Percentiles rank a stretch among this genome's conserved stretches.
Conservation (phyloP, 1,140 invertebrate species). For the Rhopalosiphum maidis region DNA sequence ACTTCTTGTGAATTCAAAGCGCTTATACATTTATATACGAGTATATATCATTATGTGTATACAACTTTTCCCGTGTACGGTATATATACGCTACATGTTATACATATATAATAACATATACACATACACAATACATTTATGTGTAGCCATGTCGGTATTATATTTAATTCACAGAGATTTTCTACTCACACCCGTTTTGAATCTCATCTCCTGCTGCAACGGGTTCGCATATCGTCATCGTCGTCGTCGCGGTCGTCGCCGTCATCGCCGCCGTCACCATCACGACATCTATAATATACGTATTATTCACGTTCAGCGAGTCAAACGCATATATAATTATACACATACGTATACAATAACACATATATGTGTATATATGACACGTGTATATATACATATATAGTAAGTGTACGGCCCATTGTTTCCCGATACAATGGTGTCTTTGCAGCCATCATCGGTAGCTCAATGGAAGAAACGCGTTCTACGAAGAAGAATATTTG, state of each 20-base stretch:
- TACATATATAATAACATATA: not conserved
- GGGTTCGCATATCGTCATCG: not conserved
- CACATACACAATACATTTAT: not conserved
- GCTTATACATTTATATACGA: not conserved
- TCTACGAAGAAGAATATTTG: not conserved
- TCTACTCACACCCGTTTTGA: not conserved
- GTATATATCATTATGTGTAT: no score
- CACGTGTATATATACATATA: not conserved
- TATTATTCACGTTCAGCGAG: not conserved
- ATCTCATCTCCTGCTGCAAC: not conserved
- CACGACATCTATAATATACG: not conserved
- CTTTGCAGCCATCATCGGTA: not conserved
- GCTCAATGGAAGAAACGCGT: not conserved
- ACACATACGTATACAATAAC: not conserved
- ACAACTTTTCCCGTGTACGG: not conserved
- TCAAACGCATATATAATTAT: not conserved
- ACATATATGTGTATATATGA: not conserved
- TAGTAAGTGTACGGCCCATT: not conserved
- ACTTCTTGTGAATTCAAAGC: not conserved
- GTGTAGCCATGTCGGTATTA: not conserved
- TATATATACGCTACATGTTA: not conserved
- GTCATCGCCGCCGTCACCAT: not conserved
- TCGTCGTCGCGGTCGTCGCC: not conserved
- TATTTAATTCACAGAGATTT: constrained; percentile 3
- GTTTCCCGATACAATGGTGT: constrained; percentile 26